Evolutionary conservation across 2,888 invertebrate species (phyloP).

Genomic region (Metopia argyrocephala): DNA sequence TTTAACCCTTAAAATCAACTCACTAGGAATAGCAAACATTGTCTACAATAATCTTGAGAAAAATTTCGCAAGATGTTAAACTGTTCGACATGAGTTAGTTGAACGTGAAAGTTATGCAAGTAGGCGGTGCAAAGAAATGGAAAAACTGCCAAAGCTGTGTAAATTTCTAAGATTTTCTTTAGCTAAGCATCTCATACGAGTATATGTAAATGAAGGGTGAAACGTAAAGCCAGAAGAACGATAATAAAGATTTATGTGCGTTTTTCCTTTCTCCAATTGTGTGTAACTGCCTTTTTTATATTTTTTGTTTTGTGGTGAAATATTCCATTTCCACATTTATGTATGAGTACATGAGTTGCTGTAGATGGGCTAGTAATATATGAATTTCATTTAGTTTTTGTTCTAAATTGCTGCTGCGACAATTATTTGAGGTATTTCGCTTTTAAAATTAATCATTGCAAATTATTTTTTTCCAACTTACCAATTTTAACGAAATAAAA

Average conservation of each 20-base stretch:
- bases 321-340: too few species aligned
- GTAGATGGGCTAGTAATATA: not conserved
- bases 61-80: too few species aligned
- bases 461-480: too few species aligned
- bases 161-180: too few species aligned
- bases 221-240: not conserved
- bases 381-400: slow-evolving; percentile 12
- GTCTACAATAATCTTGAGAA: slow-evolving; percentile 10
- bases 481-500: too few species aligned
- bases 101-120: too few species aligned
- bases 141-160: slow-evolving; percentile 49
- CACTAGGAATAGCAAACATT: slow-evolving; percentile 19
- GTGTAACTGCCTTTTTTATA: not conserved
- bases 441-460: too few species aligned
- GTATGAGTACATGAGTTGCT: too few species aligned
- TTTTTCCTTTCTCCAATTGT: not conserved
- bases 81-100: too few species aligned
- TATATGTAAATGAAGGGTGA: too few species aligned
- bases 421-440: not conserved
- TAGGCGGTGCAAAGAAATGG: slow-evolving; percentile 14
- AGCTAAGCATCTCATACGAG: too few species aligned
- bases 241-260: slow-evolving; percentile 37
- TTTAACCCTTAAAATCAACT: slow-evolving; percentile 49
- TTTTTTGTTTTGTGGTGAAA: too few species aligned
- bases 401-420: not conserved